A percentile compares a stretch with the other conserved stretches of the same genome.
Conservation (phyloP, 2,888 invertebrate genomes). For the Lottia scabra region DNA sequence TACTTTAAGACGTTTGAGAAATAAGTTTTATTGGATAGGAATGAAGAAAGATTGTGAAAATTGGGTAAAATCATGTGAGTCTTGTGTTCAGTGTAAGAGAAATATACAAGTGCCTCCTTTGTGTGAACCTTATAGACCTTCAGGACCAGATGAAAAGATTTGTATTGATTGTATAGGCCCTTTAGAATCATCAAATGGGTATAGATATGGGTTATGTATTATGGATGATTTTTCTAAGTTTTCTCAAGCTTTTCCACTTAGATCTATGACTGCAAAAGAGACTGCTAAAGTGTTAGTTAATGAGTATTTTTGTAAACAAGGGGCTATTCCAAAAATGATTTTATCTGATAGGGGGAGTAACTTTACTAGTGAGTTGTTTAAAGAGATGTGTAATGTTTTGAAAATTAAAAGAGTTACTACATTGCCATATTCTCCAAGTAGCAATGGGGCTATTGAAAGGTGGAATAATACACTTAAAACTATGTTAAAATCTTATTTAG, state of each 20-base stretch:
- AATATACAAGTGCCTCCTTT: no score
- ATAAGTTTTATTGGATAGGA: no score
- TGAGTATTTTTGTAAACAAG: background rate
- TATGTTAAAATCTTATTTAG: background rate
- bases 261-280: background rate
- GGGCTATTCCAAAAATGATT: background rate
- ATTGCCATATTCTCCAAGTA: background rate
- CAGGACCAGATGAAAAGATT: no score
- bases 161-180: no score
- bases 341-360: background rate
- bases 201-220: no score
- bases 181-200: no score
- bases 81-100: no score
- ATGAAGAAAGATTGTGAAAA: no score
- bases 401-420: background rate
- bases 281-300: background rate
- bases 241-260: background rate
- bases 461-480: background rate
- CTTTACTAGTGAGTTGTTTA: background rate
- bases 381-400: background rate
- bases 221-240: no score
- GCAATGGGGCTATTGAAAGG: background rate
- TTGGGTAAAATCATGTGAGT: no score
- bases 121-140: no score
- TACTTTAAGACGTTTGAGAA: no score